Conservation (phyloP, 2,797 vertebrate species). For the Typhlichthys eigenmanni region DNA sequence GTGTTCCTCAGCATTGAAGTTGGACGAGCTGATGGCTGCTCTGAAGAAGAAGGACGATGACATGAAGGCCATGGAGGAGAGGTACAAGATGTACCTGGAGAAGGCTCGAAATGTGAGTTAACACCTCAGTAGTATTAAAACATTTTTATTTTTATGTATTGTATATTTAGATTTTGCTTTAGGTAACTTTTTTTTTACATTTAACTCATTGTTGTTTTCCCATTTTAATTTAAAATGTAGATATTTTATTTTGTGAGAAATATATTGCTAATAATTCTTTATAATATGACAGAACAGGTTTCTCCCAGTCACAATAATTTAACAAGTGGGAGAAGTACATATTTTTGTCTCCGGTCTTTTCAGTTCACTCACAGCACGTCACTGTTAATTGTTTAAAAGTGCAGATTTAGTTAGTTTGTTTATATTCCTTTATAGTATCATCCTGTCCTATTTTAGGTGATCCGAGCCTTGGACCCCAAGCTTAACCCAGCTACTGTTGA, state of each 20-base stretch:
- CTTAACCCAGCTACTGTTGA: constrained; percentile 95
- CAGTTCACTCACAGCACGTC: too few relatives aligned
- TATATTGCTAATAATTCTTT: too few relatives aligned
- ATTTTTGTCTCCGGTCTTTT: too few relatives aligned
- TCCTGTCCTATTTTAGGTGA: constrained; percentile 78
- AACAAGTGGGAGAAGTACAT: too few relatives aligned
- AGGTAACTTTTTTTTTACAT: too few relatives aligned
- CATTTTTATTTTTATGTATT: neutral
- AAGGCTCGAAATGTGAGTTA: constrained; percentile 94
- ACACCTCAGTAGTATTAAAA: neutral
- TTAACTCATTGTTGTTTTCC: too few relatives aligned
- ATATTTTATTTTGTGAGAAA: too few relatives aligned
- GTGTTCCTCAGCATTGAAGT: constrained; percentile 80
- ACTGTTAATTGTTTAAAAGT: too few relatives aligned
- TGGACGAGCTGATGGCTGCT: constrained; percentile 90
- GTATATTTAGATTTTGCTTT: too few relatives aligned
- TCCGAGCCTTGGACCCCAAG: constrained; percentile 95
- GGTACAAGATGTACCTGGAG: constrained; percentile 99
- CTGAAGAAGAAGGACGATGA: constrained; percentile 98
- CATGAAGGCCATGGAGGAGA: constrained; percentile 98
- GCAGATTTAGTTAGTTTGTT: neutral
- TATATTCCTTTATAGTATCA: neutral
- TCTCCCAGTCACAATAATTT: too few relatives aligned
- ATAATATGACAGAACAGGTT: too few relatives aligned
- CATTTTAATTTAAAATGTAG: too few relatives aligned